Conservation (phyloP, 23 tunicate species). For the Halocynthia roretzi region DNA sequence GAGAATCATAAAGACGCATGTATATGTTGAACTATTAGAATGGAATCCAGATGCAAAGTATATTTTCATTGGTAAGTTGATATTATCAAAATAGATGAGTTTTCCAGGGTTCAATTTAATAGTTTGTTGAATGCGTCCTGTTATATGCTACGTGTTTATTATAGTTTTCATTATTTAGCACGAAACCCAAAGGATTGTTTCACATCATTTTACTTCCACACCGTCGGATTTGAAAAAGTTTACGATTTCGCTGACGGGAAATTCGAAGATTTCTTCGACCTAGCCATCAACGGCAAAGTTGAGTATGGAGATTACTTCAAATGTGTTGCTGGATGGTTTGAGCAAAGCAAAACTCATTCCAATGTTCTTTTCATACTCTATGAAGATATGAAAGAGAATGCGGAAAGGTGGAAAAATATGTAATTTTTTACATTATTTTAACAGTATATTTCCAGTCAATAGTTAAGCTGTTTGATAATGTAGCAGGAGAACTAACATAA, state of each 20-base stretch:
- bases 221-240: background rate
- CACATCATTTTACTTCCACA: slow-evolving; percentile 18
- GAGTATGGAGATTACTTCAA: slow-evolving; percentile 7
- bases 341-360: background rate
- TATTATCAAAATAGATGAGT: no score
- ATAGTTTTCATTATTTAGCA: background rate
- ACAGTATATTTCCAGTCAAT: background rate
- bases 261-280: slow-evolving; percentile 15
- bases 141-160: background rate
- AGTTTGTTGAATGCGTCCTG: background rate
- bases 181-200: slow-evolving; percentile 31
- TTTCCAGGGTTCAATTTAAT: background rate
- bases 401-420: background rate
- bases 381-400: slow-evolving; percentile 16
- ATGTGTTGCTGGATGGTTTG: background rate
- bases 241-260: slow-evolving; percentile 14
- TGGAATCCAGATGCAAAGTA: slow-evolving; percentile 17
- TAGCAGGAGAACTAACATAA: no score
- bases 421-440: background rate
- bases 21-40: background rate
- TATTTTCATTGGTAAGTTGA: background rate
- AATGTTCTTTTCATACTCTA: slow-evolving; percentile 13
- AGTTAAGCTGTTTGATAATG: no score
- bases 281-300: background rate
- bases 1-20: slow-evolving; percentile 19